Evolutionary conservation across 1,140 invertebrate species (phyloP), one percentile per base, ranked within the genome.

Genomic region (Neuroterus valhalla): DNA sequence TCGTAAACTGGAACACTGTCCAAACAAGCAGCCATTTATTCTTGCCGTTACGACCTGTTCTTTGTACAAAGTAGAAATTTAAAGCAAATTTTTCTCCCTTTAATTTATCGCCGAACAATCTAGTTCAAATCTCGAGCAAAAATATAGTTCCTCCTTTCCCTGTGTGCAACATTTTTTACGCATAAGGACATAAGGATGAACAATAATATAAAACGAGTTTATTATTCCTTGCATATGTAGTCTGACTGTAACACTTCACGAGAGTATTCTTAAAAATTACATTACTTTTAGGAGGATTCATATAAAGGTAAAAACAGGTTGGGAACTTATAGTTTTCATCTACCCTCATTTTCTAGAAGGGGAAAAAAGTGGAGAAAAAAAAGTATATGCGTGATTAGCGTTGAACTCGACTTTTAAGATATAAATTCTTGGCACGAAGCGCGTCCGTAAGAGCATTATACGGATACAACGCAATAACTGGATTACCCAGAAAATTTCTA

Each of bases 401-500:
- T 62, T 31, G 26, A 31, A 31, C 55, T 26, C 55, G 55, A 31
- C 15, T 55, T 31, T 55, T 31, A 62, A 62, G 55, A 26, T 62
- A 62, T 62, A 62, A 38, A 62, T 62, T 62, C 55, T 62, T 62
- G 55, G 55, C 55, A 62, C 55, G 55, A 38, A 38, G 23, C 23
- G 55, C 55, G 26, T 26, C 31, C 55, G 14, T 62, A 62, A 62
- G 23, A 62, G 55, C 26, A 62, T 62, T 31, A 38, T 38, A 62
- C 52, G 52, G 26, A 31, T 55, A 55, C 26, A 55, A 55, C 52
- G 52, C 52, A 55, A 55, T 55, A 55, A 26, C 55, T 62, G 55
- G 12, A 62, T 31, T 62, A 62, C 55, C 55, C 55, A 62, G 55
- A 62, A 62, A 62, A 62, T 23, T 62, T 62, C 55, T 62, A 62